A percentile compares a stretch with the other conserved stretches of the same genome.
phyloP scores from a whole-genome alignment of 2,888 invertebrate species.

The Bursaphelenchus okinawaensis region DNA sequence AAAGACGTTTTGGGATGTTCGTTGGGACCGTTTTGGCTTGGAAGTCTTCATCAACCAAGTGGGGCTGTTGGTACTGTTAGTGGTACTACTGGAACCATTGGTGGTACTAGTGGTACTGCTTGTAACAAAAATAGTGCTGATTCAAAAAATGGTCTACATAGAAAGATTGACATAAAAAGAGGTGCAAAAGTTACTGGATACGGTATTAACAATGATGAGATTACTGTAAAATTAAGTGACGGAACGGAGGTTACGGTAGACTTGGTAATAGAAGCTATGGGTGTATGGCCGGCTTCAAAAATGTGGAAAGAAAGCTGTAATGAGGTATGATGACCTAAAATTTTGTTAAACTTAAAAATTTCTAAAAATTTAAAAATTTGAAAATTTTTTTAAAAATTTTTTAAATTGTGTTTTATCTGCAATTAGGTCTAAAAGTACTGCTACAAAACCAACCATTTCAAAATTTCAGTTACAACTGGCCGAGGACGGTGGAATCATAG shows the following conservation, averaged over 20 bases:
- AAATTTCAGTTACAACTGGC: slow-evolving; percentile 32
- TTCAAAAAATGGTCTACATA: no score
- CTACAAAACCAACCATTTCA: no score
- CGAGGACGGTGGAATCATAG: slow-evolving; percentile 75
- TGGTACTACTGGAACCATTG: no score
- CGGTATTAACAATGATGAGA: slow-evolving; percentile 63
- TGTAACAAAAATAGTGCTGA: no score
- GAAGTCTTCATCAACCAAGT: slow-evolving; percentile 12
- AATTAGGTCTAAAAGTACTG: no score
- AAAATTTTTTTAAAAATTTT: no score
- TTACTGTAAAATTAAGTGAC: slow-evolving; percentile 72
- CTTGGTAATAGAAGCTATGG: slow-evolving; percentile 89
- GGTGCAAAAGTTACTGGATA: slow-evolving; percentile 4
- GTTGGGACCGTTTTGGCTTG: slow-evolving; percentile 87
- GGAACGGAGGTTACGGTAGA: slow-evolving; percentile 71
- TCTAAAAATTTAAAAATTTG: no score
- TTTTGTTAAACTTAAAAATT: no score
- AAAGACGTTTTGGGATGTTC: slow-evolving; percentile 72
- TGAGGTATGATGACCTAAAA: slow-evolving; percentile 29
- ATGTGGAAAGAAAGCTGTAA: slow-evolving; percentile 34
- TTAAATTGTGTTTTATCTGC: no score
- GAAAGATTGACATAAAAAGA: background rate
- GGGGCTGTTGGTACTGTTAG: no score
- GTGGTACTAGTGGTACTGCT: no score
- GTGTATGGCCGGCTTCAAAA: slow-evolving; percentile 66